Conservation (phyloP, 2,888 invertebrate genomes). For the Theretra japonica region DNA sequence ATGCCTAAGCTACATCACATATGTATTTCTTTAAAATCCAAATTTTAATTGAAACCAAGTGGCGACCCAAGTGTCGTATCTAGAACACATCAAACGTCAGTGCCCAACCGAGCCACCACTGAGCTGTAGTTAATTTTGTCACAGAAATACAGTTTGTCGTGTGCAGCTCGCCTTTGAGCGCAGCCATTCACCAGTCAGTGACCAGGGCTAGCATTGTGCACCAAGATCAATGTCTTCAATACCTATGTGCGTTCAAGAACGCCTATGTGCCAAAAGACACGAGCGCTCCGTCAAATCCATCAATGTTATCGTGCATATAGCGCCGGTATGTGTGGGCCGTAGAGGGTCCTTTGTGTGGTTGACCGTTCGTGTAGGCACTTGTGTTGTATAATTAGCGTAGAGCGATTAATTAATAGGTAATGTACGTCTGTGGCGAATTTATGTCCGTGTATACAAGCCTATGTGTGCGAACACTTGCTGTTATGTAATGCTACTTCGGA, state of each 20-base stretch:
- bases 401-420: constrained; percentile 81
- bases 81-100: neutral
- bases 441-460: constrained; percentile 41
- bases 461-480: constrained; percentile 38
- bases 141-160: constrained; percentile 65
- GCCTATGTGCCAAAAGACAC: constrained; percentile 55
- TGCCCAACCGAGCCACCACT: constrained; percentile 31
- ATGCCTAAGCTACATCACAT: neutral
- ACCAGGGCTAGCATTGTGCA: constrained; percentile 71
- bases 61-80: neutral
- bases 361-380: constrained; percentile 69
- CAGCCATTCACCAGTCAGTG: constrained; percentile 64
- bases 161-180: constrained; percentile 64
- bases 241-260: constrained; percentile 58
- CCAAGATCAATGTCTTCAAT: constrained; percentile 76
- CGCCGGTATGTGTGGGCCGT: constrained; percentile 34
- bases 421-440: constrained; percentile 63
- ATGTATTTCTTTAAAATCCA: neutral
- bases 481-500: constrained; percentile 8
- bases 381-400: constrained; percentile 77
- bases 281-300: constrained; percentile 54
- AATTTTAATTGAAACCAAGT: neutral
- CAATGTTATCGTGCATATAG: constrained; percentile 47
- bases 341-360: constrained; percentile 64
- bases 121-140: constrained; percentile 60